Base-by-base conservation (phyloP, 2,888 invertebrate species). In the Cynaeus angustus region DNA sequence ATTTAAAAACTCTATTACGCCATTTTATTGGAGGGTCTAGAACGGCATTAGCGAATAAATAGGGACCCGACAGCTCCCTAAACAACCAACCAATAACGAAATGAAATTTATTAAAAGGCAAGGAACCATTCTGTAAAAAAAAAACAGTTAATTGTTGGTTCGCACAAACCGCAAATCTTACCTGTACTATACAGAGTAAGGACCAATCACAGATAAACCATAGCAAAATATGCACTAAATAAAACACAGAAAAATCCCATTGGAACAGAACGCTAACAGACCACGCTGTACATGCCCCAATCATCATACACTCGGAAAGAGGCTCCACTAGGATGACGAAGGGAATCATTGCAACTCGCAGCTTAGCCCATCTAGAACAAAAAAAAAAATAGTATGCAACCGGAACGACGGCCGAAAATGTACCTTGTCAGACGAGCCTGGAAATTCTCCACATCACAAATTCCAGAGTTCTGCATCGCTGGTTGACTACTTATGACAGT, bases 141-240 rank as follows among this genome's bases (percentile, higher is more conserved):
- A 61, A 78, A 74, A 55, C 62, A 50, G 38, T 52, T 21, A 30
- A 28, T 43, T 45, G 1, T 21, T 21, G 21, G 4, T 21, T n/a
- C n/a, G n/a, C 21, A 21, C 21, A 21, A 4, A 3, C 21, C 2
- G 21, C 21, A 13, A 30, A 12, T 12, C 48, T 55, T 83, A 91
- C 91, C 88, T 95, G 97, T 78, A 97, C 93, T 75, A 94, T 89
- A 74, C 92, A 91, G 78, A 99, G 88, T 79, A 99, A 89, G 80
- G 95, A 87, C 94, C 97, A 99, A 87, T 99, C 99, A 75, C 95
- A 92, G 77, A 98, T 90, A 85, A 98, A 96, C 99, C 99, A 99
- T 82, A 93, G 88, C 62, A 98, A 89, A 78, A 96, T 90, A 85
- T 99, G 99, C 80, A 97, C 91, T 78, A 98, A 87, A 86, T 96